Evolutionary conservation across 2,888 invertebrate species (phyloP).

Genomic region (Nymphalis urticae): DNA sequence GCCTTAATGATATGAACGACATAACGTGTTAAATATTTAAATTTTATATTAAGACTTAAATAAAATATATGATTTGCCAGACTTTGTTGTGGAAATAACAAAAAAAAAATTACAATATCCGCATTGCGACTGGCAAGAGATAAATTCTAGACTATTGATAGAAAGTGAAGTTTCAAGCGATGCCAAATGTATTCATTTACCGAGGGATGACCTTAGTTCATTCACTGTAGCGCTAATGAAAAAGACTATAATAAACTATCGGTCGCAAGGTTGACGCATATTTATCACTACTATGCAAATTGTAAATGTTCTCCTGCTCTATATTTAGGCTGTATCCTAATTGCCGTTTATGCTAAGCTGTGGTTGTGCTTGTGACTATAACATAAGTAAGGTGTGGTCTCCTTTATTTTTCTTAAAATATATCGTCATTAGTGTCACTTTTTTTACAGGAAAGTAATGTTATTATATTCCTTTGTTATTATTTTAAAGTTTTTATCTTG

Average conservation of each 20-base stretch:
- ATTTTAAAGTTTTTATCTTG: conserved; percentile 1
- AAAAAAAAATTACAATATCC: conserved; percentile 37
- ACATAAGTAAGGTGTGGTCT: background rate
- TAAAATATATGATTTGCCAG: conserved; percentile 2
- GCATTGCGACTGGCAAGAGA: conserved; percentile 44
- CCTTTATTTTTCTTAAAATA: background rate
- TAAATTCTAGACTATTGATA: conserved; percentile 33
- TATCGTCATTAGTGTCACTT: too few relatives aligned
- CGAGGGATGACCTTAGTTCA: conserved; percentile 28
- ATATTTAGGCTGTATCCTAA: conserved; percentile 27
- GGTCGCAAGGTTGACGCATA: conserved; percentile 23
- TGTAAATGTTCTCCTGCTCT: conserved; percentile 17
- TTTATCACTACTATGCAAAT: conserved; percentile 27
- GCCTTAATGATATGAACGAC: background rate
- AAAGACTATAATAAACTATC: conserved; percentile 10
- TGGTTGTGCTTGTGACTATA: conserved; percentile 13
- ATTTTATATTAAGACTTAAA: too few relatives aligned
- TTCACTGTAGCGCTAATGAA: conserved; percentile 23
- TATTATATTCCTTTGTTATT: background rate
- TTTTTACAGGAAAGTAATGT: background rate
- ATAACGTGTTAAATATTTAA: background rate
- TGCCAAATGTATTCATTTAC: conserved; percentile 30
- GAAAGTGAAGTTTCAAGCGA: conserved; percentile 28
- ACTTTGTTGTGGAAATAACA: conserved; percentile 35
- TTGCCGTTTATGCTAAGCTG: conserved; percentile 21